Evolutionary conservation across 1,140 invertebrate species (phyloP).

Genomic region (Cyclina sinensis): DNA sequence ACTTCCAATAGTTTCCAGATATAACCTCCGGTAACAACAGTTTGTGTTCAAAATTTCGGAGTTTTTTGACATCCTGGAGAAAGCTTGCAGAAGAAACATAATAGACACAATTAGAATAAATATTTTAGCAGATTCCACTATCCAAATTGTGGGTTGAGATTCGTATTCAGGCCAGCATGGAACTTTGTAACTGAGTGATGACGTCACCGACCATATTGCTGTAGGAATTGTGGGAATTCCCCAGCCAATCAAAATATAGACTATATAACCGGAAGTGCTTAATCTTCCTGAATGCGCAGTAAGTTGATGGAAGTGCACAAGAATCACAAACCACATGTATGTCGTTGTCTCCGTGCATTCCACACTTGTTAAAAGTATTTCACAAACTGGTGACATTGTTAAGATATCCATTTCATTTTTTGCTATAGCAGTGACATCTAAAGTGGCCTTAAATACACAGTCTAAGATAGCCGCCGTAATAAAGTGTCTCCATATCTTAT

Average conservation of each 20-base stretch:
- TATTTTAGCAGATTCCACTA: neutral
- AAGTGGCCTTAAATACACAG: neutral
- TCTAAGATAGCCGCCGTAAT: neutral
- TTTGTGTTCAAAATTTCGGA: neutral
- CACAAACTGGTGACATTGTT: neutral
- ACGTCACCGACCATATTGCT: slow-evolving; percentile 28
- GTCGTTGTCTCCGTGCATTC: neutral
- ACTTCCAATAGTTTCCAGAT: neutral
- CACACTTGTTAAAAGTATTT: slow-evolving; percentile 1
- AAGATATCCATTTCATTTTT: neutral
- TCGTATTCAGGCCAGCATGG: slow-evolving; percentile 32
- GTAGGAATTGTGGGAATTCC: slow-evolving; percentile 18
- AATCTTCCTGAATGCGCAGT: neutral
- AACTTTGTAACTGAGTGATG: slow-evolving; percentile 1
- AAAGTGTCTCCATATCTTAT: slow-evolving; percentile 34
- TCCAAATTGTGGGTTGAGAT: slow-evolving; percentile 27
- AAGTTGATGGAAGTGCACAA: slow-evolving; percentile 8
- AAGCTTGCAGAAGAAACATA: neutral
- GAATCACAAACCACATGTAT: slow-evolving; percentile 36
- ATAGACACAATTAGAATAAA: neutral
- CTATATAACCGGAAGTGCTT: slow-evolving; percentile 15
- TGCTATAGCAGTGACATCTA: neutral
- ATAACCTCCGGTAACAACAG: neutral
- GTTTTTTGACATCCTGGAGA: slow-evolving; percentile 24
- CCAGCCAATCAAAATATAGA: slow-evolving; percentile 45